Evolutionary conservation across 2,888 invertebrate species (phyloP).

Genomic region (Hypercompe scribonia): DNA sequence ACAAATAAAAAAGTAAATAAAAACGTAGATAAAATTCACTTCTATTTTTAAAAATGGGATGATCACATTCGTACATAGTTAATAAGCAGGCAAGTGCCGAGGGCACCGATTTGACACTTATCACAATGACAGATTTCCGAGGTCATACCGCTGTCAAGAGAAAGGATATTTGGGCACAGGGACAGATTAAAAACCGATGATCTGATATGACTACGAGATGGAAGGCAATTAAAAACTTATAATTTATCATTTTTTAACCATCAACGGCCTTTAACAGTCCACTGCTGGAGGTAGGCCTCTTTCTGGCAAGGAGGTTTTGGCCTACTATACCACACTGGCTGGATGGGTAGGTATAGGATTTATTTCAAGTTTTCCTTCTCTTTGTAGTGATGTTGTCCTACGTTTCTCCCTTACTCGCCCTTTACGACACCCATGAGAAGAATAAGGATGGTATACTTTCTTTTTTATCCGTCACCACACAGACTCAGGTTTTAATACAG

Average conservation of each 20-base stretch:
- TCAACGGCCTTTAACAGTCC: too few relatives aligned
- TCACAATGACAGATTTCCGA: conserved; percentile 51
- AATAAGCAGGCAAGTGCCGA: conserved; percentile 23
- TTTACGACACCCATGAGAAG: too few relatives aligned
- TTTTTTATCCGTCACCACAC: too few relatives aligned
- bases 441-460: too few relatives aligned
- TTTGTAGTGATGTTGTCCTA: too few relatives aligned
- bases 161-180: not conserved
- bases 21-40: not conserved
- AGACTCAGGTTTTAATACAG: not conserved
- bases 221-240: not conserved
- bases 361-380: too few relatives aligned
- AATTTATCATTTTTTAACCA: not conserved
- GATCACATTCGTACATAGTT: not conserved
- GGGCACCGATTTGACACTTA: conserved; percentile 55
- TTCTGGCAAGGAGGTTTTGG: too few relatives aligned
- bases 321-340: too few relatives aligned
- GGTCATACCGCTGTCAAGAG: conserved; percentile 30
- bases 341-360: too few relatives aligned
- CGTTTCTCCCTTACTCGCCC: too few relatives aligned
- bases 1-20: not conserved
- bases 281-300: too few relatives aligned
- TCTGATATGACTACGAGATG: not conserved
- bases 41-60: not conserved
- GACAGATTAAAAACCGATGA: not conserved